Base-by-base conservation (phyloP, 2,113 vertebrate genomes). In the Pelmatolapia mariae region DNA sequence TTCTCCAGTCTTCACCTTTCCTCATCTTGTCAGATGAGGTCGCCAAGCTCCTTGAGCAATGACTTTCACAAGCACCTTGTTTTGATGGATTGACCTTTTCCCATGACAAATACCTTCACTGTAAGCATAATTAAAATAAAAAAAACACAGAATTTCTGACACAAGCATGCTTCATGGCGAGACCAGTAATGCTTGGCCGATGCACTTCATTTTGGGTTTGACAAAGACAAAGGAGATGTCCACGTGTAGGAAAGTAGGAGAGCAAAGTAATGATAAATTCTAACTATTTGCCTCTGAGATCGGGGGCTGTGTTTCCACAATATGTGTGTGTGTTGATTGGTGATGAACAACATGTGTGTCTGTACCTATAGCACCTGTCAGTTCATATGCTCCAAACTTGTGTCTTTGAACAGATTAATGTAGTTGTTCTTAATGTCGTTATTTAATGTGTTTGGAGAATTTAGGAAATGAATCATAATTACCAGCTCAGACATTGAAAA, bases 211-310 rank as follows among this genome's bases (percentile, higher is more conserved):
- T 84, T 71, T 10, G 15, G 31, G n/a, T 22, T 26, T 59, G 91
- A 90, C 85, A 71, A n/a, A 92, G 90, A 91, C 71, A 15, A 81
- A 92, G 50, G 78, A 91, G 82, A 4, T 4, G 57, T 90, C 88
- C 61, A 71, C 2, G n/a, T 19, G 63, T 13, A 86, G 80, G 85
- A 71, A 81, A 88, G 87, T 6, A 82, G 82, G 89, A 85, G 90
- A 92, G 83, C 59, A 6, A 33, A 36, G 50, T 43, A n/a, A 50
- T 73, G 87, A 93, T 81, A 8, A 47, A 91, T 91, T 29, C 26
- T 0, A 2, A 52, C 43, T n/a, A 85, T 86, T 82, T 24, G 53
- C 93, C 90, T 90, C 85, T 12, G 3, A 56, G 5, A 80, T 24
- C 19, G 45, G 6, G 6, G 61, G 26, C 68, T 86, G 11, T 54